Conservation (phyloP, 2,113 vertebrate genomes). For the Aplodontia rufa region DNA sequence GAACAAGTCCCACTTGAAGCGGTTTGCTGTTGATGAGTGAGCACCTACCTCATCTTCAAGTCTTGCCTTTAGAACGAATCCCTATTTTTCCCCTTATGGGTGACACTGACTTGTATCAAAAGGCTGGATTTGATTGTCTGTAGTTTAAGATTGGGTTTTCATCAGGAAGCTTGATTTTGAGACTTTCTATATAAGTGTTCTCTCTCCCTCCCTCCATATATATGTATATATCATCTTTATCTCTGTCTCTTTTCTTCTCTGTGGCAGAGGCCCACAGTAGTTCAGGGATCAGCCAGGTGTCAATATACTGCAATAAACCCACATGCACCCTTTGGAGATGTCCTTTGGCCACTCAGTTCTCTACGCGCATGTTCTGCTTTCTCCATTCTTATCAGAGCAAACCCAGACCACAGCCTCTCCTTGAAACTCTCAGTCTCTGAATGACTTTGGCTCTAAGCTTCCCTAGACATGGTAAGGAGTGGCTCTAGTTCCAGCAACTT, state of each 20-base stretch:
- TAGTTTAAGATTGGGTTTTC: background rate
- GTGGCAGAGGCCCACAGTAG: background rate
- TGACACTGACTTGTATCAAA: background rate
- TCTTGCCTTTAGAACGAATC: background rate
- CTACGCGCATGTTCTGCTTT: too few relatives aligned
- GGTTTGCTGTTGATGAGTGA: background rate
- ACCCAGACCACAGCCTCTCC: background rate
- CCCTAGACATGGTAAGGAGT: too few relatives aligned
- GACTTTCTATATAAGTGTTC: background rate
- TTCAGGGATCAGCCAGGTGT: constrained; percentile 58
- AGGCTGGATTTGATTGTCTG: background rate
- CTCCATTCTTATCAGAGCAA: background rate
- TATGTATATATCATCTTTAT: too few relatives aligned
- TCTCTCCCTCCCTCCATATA: too few relatives aligned
- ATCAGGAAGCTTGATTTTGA: background rate
- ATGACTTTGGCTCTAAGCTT: background rate
- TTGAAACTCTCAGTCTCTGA: background rate
- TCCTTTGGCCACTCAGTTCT: background rate
- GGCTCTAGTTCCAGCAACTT: too few relatives aligned
- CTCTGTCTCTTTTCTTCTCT: background rate
- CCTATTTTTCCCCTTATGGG: background rate
- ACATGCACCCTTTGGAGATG: fast-evolving
- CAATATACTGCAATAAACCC: constrained; percentile 50
- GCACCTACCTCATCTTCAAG: background rate
- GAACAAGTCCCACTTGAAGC: background rate